A percentile compares a stretch with the other conserved stretches of the same genome.
These are phyloP conservation scores for Sebastes oblongus DNA, from an alignment of 2,797 vertebrate species.

Conservation along the genomic window DNA sequence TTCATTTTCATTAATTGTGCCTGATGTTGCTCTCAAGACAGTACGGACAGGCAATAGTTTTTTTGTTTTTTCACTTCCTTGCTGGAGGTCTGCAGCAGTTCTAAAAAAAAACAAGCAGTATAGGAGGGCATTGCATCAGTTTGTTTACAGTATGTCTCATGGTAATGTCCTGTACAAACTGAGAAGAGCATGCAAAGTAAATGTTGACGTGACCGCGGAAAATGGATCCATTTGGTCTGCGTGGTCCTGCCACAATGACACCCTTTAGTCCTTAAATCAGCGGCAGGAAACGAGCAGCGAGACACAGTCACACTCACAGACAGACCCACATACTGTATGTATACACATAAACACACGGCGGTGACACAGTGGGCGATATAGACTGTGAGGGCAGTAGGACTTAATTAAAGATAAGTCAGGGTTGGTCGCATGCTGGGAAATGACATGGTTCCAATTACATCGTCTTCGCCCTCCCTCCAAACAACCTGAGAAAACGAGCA, in stretches of 20 bases:
- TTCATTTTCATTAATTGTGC: conserved; percentile 14
- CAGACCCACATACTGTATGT: background rate
- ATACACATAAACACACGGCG: conserved; percentile 25
- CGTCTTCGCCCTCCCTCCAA: conserved; percentile 53
- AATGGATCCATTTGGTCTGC: conserved; percentile 53
- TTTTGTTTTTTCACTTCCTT: conserved; percentile 1
- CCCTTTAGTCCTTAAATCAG: conserved; percentile 53
- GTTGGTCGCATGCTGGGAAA: conserved; percentile 72
- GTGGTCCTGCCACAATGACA: conserved; percentile 56
- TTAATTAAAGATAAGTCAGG: conserved; percentile 79
- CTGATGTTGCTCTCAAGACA: conserved; percentile 8
- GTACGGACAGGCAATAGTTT: background rate
- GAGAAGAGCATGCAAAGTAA: conserved; percentile 47
- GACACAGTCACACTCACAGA: conserved; percentile 24
- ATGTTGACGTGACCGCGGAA: conserved; percentile 51
- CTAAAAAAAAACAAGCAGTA: conserved; percentile 16
- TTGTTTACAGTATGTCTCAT: conserved; percentile 38
- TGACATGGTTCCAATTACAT: conserved; percentile 79
- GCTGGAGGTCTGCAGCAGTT: conserved; percentile 8
- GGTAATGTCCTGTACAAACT: conserved; percentile 29
- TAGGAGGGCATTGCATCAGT: conserved; percentile 17
- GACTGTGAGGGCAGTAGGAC: conserved; percentile 59
- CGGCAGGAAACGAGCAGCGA: conserved; percentile 45
- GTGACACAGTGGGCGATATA: conserved; percentile 52
- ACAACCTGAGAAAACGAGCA: conserved; percentile 49